Evolutionary conservation across 2,888 invertebrate species (phyloP).

Genomic region (Perizoma affinitatum): DNA sequence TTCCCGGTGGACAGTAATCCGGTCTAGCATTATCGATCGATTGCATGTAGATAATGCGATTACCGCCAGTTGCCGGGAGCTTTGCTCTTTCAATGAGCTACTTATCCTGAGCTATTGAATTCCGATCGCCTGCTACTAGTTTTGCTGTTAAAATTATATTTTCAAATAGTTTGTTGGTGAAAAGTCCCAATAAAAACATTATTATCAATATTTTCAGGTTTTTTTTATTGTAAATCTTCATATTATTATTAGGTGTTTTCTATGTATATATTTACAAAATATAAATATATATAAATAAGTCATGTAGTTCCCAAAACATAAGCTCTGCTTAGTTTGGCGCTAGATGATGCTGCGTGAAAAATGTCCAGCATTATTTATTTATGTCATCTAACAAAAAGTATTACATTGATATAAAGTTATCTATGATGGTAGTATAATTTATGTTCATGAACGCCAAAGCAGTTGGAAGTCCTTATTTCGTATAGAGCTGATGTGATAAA

Average conservation of each 20-base stretch:
- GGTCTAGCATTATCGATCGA: constrained; percentile 66
- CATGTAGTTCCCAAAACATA: no score
- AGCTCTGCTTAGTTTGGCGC: no score
- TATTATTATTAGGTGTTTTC: no score
- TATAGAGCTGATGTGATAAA: constrained; percentile 41
- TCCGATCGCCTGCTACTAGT: constrained; percentile 6
- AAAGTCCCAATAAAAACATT: no score
- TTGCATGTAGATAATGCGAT: constrained; percentile 70
- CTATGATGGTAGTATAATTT: background rate
- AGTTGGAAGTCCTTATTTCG: background rate
- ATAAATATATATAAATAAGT: no score
- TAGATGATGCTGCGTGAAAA: no score
- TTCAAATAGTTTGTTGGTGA: no score
- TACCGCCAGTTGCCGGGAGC: constrained; percentile 59
- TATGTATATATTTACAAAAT: no score
- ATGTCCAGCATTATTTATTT: no score
- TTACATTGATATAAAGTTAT: no score
- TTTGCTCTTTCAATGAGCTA: constrained; percentile 45
- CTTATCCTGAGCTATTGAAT: constrained; percentile 37
- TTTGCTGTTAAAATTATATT: background rate
- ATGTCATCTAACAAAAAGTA: no score
- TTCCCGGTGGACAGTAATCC: constrained; percentile 56
- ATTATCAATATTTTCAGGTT: background rate
- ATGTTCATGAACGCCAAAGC: background rate
- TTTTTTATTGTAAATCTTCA: background rate